Evolutionary conservation across 2,888 invertebrate species (phyloP).

Genomic region (Tipula confusa): DNA sequence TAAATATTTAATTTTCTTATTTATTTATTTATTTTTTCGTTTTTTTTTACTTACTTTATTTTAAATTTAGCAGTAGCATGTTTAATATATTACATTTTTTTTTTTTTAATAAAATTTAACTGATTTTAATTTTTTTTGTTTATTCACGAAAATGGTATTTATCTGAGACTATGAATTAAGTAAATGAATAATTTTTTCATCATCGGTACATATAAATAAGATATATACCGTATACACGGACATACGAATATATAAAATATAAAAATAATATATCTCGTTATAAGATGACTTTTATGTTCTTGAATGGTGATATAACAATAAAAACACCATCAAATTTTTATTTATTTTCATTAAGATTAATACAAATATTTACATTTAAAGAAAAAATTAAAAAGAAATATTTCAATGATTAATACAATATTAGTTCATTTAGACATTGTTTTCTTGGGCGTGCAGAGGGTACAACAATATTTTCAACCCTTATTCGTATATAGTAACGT

Average conservation of each 20-base stretch:
- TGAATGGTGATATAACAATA: constrained; percentile 29
- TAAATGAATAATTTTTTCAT: background rate
- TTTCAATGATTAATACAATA: constrained; percentile 15
- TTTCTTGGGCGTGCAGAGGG: background rate
- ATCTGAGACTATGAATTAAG: constrained; percentile 15
- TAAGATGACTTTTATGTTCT: constrained; percentile 29
- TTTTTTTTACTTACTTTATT: background rate
- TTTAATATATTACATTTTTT: constrained; percentile 7
- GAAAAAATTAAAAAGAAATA: background rate
- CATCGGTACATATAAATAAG: background rate
- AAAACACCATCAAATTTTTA: constrained; percentile 27
- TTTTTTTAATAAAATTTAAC: background rate
- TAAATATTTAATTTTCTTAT: constrained; percentile 12
- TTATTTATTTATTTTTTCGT: constrained; percentile 14
- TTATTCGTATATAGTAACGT: too few species aligned
- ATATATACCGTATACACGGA: background rate
- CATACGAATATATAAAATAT: background rate
- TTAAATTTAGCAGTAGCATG: constrained; percentile 21
- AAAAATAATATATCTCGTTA: constrained; percentile 3
- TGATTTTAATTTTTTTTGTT: background rate
- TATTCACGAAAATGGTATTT: constrained; percentile 25
- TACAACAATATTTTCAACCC: background rate
- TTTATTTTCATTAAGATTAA: constrained; percentile 29
- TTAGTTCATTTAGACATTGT: background rate
- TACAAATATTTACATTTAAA: background rate